These are phyloP conservation scores for Condylostylus longicornis DNA, from an alignment of 1,140 invertebrate species.

Conservation along the genomic window DNA sequence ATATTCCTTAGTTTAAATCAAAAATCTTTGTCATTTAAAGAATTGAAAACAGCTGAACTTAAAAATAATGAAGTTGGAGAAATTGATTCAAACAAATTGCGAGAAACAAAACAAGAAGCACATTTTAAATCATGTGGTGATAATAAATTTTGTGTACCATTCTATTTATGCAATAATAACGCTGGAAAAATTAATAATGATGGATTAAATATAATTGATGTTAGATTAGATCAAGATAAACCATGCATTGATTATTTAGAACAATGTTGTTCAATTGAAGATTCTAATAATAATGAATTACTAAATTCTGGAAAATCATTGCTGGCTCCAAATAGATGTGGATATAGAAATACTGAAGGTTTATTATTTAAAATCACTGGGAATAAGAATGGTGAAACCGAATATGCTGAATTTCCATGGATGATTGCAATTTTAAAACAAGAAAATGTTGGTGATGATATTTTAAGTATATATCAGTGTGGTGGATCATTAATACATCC, in stretches of 20 bases:
- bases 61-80: too few species aligned
- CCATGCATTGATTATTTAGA: slow-evolving; percentile 24
- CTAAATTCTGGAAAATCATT: slow-evolving; percentile 4
- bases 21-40: too few species aligned
- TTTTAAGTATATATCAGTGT: slow-evolving; percentile 37
- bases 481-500: slow-evolving; percentile 41
- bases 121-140: slow-evolving; percentile 19
- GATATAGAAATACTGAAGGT: slow-evolving; percentile 49
- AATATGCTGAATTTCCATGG: slow-evolving; percentile 55
- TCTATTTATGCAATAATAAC: slow-evolving; percentile 23
- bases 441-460: slow-evolving; percentile 35
- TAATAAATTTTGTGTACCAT: slow-evolving; percentile 33
- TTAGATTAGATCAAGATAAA: slow-evolving; percentile 17
- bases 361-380: slow-evolving; percentile 55
- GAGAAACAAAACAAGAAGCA: too few species aligned
- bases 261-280: slow-evolving; percentile 18
- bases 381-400: slow-evolving; percentile 39
- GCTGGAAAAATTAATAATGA: slow-evolving; percentile 45
- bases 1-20: too few species aligned
- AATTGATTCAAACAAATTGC: too few species aligned
- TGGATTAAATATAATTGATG: slow-evolving; percentile 61
- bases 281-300: too few species aligned
- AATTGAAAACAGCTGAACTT: too few species aligned
- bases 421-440: slow-evolving; percentile 60
- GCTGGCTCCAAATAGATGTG: slow-evolving; percentile 39